Evolutionary conservation across 2,113 vertebrate species (phyloP), one percentile per base, ranked within the genome.

Genomic region (Murina feae): DNA sequence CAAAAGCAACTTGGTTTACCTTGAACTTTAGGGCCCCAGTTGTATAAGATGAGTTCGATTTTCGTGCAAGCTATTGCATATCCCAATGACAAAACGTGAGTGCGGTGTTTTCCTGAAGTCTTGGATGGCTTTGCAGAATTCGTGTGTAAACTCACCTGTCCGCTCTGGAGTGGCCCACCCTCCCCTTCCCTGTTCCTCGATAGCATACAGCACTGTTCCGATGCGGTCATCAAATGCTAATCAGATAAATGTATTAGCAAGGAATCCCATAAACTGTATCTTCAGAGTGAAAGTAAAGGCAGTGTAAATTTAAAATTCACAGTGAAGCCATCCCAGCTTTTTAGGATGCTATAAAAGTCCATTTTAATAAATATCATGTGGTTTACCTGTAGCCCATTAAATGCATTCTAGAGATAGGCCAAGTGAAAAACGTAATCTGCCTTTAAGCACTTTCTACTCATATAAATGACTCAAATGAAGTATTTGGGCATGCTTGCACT

Each of bases 321-420:
- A 74, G 63, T 1, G 16, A 86, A 86, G 42, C 68, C 28, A 37
- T 80, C 86, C 63, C 42, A 72, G 83, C 89, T 93, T 51, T 84
- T 93, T 89, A 94, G 72, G 63, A 93, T 72, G 86, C 79, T 93
- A 71, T 95, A 95, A 95, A 96, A 96, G 79, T 93, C 91, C 69
- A 60, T 80, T 96, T 96, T 95, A 89, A 76, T 93, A 95, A 81
- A 60, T 39, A 94, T 89, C 44, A 18, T 88, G 32, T 25, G 89
- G 94, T 96, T 94, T 96, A 95, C 93, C 75, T 93, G 91, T 47
- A 81, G 47, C 86, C 88, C 63, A 94, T 95, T 93, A 96, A 95
- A 68, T 86, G 39, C n/a, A 42, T 85, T 93, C 86, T 71, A 86
- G 82, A 93, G 74, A 87, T n/a, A 93, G 79, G 83, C 44, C 78